Base-by-base conservation (phyloP, 2,888 invertebrate genomes). In the Orchesella flavescens region DNA sequence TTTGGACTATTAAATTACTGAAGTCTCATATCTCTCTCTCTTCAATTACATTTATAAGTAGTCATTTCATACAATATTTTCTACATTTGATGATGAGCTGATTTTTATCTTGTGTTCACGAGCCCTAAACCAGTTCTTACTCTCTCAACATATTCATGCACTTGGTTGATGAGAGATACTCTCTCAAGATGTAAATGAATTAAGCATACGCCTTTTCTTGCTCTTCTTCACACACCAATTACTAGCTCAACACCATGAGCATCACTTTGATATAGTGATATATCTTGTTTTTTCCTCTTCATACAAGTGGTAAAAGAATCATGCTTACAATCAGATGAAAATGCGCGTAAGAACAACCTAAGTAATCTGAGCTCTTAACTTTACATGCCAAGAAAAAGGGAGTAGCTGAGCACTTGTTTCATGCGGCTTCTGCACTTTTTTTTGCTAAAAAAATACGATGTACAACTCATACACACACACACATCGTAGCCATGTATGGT, bases 201-300 rank as follows among this genome's bases (percentile, higher is more conserved):
- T 68, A 69, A 77, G 66, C 44, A 57, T 49, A 77, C 77, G 77
- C 69, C 77, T 77, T 68, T 78, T 78, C 69, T 78, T 73, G 79
- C 69, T 74, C 75, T 65, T 66, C 75, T 78, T 84, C 78, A 73
- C 75, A 84, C 84, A 75, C 75, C 75, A 84, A 82, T 82, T 75
- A 75, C 75, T 44, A 57, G 63, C 46, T 49, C 68, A 68, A 69
- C 78, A 53, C 77, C 63, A 59, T 49, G n/a, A 15, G 49, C 49
- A 12, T 49, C 49, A n/a, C 1, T 49, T 49, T 12, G 12, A 49
- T 1, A 49, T 49, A 49, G 12, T 12, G 15, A 49, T 49, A 12
- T 49, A n/a, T 49, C 12, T 49, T 15, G 49, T 12, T 49, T 15
- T 49, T n/a, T n/a, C n/a, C n/a, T n/a, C n/a, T n/a, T 12, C 49